Conservation (phyloP, 1,140 invertebrate genomes). For the Nixonia krombeini region DNA sequence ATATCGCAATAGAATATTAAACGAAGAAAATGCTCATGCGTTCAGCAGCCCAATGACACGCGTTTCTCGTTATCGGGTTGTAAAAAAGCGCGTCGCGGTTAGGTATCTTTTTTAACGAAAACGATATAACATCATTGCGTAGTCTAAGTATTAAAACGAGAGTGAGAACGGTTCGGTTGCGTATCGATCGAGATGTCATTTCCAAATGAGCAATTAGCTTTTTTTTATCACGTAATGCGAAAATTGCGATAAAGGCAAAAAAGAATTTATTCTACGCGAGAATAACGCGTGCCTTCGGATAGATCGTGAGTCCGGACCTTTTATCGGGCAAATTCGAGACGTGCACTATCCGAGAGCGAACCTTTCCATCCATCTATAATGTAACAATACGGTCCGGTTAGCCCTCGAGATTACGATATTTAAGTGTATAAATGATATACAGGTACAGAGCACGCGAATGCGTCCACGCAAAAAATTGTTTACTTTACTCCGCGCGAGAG, state of each 20-base stretch:
- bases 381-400: conserved; percentile 9
- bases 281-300: too few species aligned
- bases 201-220: conserved; percentile 50
- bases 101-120: conserved; percentile 53
- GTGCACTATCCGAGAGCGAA: conserved; percentile 35
- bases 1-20: conserved; percentile 65
- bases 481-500: too few species aligned
- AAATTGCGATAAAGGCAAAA: too few species aligned
- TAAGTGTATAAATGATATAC: conserved; percentile 56
- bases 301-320: too few species aligned
- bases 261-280: too few species aligned
- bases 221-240: conserved; percentile 25
- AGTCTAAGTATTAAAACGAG: conserved; percentile 29
- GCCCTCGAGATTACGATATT: conserved; percentile 52
- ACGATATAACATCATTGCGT: conserved; percentile 28
- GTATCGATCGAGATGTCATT: too few species aligned
- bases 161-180: conserved; percentile 49
- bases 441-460: too few species aligned
- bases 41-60: conserved; percentile 19
- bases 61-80: conserved; percentile 20
- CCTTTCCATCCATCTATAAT: conserved; percentile 65
- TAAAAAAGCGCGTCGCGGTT: conserved; percentile 18
- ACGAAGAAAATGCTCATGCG: conserved; percentile 49
- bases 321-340: too few species aligned
- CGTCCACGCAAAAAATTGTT: too few species aligned